These are phyloP conservation scores for Hippopotamus amphibius DNA, from an alignment of 2,113 vertebrate genomes.

Conservation along the genomic window DNA sequence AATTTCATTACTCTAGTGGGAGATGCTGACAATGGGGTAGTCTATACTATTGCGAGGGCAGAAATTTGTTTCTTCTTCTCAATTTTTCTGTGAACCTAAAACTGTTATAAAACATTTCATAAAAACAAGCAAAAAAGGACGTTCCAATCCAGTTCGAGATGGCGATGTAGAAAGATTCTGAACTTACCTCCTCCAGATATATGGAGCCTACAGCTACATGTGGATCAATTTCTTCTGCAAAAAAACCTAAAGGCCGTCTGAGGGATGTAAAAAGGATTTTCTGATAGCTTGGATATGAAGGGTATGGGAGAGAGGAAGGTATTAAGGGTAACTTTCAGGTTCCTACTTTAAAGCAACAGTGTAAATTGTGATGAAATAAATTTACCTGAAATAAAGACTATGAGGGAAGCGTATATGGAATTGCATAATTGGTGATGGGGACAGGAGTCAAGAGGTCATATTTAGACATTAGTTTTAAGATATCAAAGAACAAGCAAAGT, in stretches of 20 bases:
- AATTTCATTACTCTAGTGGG: not conserved
- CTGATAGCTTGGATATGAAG: not conserved
- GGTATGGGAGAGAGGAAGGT: not conserved
- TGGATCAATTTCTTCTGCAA: not conserved
- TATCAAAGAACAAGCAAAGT: not conserved
- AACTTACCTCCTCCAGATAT: not conserved
- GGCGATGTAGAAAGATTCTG: not conserved
- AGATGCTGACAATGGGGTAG: not conserved
- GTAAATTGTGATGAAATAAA: not conserved
- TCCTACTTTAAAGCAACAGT: not conserved
- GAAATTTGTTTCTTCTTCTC: not conserved
- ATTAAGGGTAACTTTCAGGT: not conserved
- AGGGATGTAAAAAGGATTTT: not conserved
- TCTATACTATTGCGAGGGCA: not conserved
- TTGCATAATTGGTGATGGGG: not conserved
- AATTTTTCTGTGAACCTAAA: not conserved
- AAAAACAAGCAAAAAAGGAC: not conserved
- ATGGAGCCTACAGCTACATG: not conserved
- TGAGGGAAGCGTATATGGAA: not conserved
- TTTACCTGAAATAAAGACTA: conserved; percentile 7
- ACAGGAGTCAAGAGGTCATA: not conserved
- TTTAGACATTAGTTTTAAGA: not conserved
- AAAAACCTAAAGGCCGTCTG: not conserved
- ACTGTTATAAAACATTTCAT: not conserved
- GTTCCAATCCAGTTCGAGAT: not conserved